A percentile compares a stretch with the other conserved stretches of the same genome.
Conservation (phyloP, 1,140 invertebrate genomes). For the Drosophila leontia region DNA sequence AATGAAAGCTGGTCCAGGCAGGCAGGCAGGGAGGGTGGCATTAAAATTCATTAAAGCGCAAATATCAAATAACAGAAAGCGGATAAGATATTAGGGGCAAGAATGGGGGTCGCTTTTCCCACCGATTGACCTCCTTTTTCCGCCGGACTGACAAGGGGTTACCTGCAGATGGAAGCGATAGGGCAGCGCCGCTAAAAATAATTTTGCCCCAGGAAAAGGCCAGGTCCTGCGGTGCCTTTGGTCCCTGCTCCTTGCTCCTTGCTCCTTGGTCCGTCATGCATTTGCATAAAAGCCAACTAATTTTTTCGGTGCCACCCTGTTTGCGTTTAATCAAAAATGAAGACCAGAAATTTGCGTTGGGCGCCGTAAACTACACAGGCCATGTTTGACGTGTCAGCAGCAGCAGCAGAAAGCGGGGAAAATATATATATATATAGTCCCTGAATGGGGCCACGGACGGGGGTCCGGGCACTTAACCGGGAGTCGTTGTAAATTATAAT, state of each 20-base stretch:
- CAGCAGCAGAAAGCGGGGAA: constrained; percentile 26
- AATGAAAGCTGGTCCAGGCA: constrained; percentile 9
- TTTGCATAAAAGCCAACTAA: constrained; percentile 83
- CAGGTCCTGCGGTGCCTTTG: background rate
- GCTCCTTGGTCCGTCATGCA: constrained; percentile 52
- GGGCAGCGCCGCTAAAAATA: constrained; percentile 29
- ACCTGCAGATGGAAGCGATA: constrained; percentile 60
- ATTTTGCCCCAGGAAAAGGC: constrained; percentile 7
- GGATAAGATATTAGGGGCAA: constrained; percentile 44
- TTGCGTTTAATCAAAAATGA: constrained; percentile 79
- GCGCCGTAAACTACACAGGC: constrained; percentile 34
- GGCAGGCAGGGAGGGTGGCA: constrained; percentile 12
- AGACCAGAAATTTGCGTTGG: constrained; percentile 51
- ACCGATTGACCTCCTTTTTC: constrained; percentile 4
- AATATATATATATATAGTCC: constrained; percentile 15
- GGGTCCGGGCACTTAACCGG: constrained; percentile 5
- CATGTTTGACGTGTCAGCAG: constrained; percentile 30
- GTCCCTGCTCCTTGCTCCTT: background rate
- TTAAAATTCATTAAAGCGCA: constrained; percentile 72
- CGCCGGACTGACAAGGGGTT: constrained; percentile 51
- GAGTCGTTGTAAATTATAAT: constrained; percentile 39
- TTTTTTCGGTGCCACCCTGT: constrained; percentile 64
- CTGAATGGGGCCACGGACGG: background rate
- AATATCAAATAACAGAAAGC: constrained; percentile 63
- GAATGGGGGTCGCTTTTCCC: constrained; percentile 5